Conservation (phyloP, 2,888 invertebrate species). For the Sinentomon sp. region DNA sequence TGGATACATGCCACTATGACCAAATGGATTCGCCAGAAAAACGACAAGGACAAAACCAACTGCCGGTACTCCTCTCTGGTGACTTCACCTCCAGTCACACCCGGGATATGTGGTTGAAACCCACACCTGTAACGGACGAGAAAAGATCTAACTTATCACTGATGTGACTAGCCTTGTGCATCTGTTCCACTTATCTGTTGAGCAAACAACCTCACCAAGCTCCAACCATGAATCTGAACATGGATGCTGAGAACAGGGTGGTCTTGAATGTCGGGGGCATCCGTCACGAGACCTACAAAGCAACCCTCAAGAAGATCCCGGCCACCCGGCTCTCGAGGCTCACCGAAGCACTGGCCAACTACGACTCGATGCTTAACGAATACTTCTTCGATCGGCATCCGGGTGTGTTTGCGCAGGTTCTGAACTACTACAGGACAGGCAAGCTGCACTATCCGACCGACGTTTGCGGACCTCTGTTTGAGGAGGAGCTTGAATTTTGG, state of each 20-base stretch:
- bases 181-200: too few relatives aligned
- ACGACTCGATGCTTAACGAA: constrained; percentile 96
- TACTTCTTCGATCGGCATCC: constrained; percentile 98
- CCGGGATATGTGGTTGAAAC: neutral
- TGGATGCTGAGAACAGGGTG: constrained; percentile 95
- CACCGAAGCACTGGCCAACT: constrained; percentile 91
- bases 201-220: neutral
- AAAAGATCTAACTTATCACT: too few relatives aligned
- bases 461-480: constrained; percentile 94
- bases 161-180: too few relatives aligned
- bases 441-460: constrained; percentile 97
- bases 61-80: too few relatives aligned
- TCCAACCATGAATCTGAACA: constrained; percentile 54
- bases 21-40: too few relatives aligned
- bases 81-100: neutral
- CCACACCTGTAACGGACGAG: too few relatives aligned
- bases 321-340: constrained; percentile 77
- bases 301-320: constrained; percentile 87
- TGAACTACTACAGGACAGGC: constrained; percentile 50
- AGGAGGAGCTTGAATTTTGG: constrained; percentile 98
- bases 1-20: too few relatives aligned
- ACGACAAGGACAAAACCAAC: too few relatives aligned
- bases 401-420: constrained; percentile 67
- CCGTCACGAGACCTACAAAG: constrained; percentile 85
- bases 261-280: constrained; percentile 96